phyloP scores from a whole-genome alignment of 2,113 vertebrate genomes.

The Heloderma charlesbogerti region DNA sequence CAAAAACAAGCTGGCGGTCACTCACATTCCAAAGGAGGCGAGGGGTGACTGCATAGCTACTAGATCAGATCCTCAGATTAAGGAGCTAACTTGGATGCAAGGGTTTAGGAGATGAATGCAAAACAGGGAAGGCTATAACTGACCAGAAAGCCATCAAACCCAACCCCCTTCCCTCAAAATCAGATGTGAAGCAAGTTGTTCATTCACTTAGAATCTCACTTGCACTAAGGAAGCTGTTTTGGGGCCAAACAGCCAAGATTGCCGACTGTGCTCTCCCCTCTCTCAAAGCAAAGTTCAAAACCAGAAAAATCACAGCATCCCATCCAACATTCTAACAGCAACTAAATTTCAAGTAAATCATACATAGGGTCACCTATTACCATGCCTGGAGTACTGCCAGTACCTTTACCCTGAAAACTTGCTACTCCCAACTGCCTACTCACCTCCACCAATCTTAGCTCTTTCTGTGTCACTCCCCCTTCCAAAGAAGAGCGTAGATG shows the following conservation, averaged over 20 bases:
- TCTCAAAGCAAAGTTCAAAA: slow-evolving; percentile 5
- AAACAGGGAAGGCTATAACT: not conserved
- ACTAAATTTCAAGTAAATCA: slow-evolving; percentile 20
- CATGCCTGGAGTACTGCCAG: slow-evolving; percentile 18
- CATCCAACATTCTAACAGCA: slow-evolving; percentile 23
- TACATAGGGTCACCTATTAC: slow-evolving; percentile 21
- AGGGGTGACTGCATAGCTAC: not conserved
- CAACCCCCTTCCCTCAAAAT: not conserved
- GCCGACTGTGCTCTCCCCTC: not conserved
- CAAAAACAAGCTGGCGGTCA: not conserved
- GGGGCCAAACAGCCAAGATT: too few relatives aligned
- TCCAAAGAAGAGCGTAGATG: not conserved
- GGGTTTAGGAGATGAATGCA: not conserved
- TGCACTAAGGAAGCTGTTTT: not conserved
- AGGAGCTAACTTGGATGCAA: not conserved
- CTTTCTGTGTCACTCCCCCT: slow-evolving; percentile 26
- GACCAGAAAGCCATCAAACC: not conserved
- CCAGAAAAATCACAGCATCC: not conserved
- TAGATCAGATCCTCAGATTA: not conserved
- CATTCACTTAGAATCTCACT: not conserved
- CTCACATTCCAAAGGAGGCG: not conserved
- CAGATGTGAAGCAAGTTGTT: not conserved
- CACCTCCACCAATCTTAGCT: not conserved
- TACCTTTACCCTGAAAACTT: not conserved
- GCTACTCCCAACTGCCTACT: not conserved